Base-by-base conservation (phyloP, 2,113 vertebrate genomes). In the Spermophilus dauricus region DNA sequence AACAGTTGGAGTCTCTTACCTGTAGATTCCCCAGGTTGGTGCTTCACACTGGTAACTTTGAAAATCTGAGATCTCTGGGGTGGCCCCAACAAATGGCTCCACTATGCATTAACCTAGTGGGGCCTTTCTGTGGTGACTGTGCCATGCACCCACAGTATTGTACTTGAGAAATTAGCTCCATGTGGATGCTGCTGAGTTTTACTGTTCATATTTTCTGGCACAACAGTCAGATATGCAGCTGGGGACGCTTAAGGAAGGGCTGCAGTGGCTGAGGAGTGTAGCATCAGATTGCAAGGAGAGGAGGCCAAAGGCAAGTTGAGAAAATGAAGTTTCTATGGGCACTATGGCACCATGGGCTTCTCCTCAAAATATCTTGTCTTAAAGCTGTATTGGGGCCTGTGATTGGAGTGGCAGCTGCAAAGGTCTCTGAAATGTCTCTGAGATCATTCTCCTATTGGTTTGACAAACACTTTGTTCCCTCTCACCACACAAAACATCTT, bases 81-180 rank as follows among this genome's bases (percentile, higher is more conserved):
- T 17, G 30, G 20, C 37, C 1, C 14, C 10, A 20, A 20, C 45
- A 2, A 18, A 34, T 20, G 34, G 26, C 11, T 76, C 56, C 42
- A 17, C 28, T 22, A 16, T 2, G 7, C 17, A 39, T 39, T 70
- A 5, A 4, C 0, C 26, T 42, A 32, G 17, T 53, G 4, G 17
- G 4, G 12, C 20, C 0, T 34, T 1, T n/a, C 1, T 42, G 12
- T 16, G 17, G 77, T 42, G 28, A 3, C 37, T 13, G 17, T 70
- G 7, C 11, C 30, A 81, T 17, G 18, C n/a, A 20, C 17, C 28
- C 2, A 26, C 5, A 42, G 2, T 14, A 53, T 53, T 26, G 13
- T 0, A 82, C 28, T 8, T 82, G 12, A 58, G 42, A 28, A 70
- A 81, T 48, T 42, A 91, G 67, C n/a, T 56, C 18, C 28, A 42